phyloP scores from a whole-genome alignment of 2,888 invertebrate genomes.

The Tortricodes alternella region DNA sequence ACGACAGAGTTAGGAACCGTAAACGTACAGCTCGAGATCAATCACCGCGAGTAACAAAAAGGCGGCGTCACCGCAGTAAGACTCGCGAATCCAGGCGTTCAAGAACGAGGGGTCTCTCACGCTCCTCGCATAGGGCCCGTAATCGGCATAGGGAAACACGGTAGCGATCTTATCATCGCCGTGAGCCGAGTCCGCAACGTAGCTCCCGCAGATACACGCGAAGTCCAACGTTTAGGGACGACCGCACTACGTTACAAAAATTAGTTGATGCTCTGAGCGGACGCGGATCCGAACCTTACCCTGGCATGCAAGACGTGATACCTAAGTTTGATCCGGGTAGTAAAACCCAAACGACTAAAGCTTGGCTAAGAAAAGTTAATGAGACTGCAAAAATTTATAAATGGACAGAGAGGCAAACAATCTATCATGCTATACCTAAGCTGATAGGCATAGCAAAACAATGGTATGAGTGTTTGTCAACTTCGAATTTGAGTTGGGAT shows the following conservation, averaged over 20 bases:
- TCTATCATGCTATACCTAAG: slow-evolving; percentile 2
- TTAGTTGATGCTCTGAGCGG: background rate
- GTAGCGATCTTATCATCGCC: background rate
- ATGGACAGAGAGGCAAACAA: slow-evolving; percentile 4
- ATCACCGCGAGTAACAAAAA: background rate
- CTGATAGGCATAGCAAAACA: background rate
- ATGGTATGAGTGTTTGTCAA: slow-evolving; percentile 4
- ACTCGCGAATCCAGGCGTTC: background rate
- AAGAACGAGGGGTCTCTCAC: background rate
- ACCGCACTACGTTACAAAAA: background rate
- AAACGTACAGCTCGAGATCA: background rate
- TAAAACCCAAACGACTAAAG: slow-evolving; percentile 1
- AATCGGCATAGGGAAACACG: background rate
- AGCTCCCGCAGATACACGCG: background rate
- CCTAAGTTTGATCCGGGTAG: slow-evolving; percentile 2
- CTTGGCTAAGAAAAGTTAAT: slow-evolving; percentile 1
- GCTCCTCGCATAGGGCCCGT: background rate
- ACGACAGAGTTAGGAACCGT: background rate
- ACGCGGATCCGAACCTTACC: background rate
- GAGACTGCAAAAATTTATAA: slow-evolving; percentile 1
- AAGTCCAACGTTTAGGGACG: slow-evolving; percentile 2
- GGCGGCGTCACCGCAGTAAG: background rate
- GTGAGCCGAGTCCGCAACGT: background rate
- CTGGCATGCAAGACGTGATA: background rate
- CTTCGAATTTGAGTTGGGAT: background rate